Percentiles rank a stretch among this genome's conserved stretches.
These are phyloP conservation scores for Poeciliopsis turrubarensis DNA, from an alignment of 2,113 vertebrate species.

Conservation along the genomic window DNA sequence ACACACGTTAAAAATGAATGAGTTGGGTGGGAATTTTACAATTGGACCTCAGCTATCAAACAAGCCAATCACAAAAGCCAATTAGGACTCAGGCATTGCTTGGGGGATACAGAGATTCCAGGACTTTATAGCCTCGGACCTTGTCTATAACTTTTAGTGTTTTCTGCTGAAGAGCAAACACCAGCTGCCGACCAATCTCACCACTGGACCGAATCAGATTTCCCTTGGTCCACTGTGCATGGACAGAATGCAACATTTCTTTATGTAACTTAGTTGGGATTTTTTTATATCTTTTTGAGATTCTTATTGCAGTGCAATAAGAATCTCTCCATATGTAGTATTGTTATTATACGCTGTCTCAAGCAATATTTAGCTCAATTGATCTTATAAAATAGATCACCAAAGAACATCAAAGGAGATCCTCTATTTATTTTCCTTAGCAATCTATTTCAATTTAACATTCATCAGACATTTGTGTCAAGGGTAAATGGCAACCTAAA, in stretches of 20 bases:
- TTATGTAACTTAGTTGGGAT: slow-evolving; percentile 42
- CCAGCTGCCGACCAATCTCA: slow-evolving; percentile 70
- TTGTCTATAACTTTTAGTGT: slow-evolving; percentile 61
- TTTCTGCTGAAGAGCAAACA: slow-evolving; percentile 66
- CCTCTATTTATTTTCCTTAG: not conserved
- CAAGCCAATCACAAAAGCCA: slow-evolving; percentile 83
- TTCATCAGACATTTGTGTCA: not conserved
- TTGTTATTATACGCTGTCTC: not conserved
- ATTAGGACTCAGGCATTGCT: slow-evolving; percentile 75
- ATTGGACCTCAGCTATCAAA: slow-evolving; percentile 71
- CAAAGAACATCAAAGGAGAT: not conserved
- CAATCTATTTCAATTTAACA: not conserved
- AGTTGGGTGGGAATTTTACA: slow-evolving; percentile 74
- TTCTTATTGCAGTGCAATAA: not conserved
- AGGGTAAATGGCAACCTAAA: not conserved
- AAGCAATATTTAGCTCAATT: not conserved
- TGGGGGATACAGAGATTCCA: slow-evolving; percentile 72
- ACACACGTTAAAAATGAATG: slow-evolving; percentile 72
- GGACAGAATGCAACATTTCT: slow-evolving; percentile 71
- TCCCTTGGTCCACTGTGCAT: slow-evolving; percentile 68
- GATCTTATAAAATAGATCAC: not conserved
- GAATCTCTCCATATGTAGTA: not conserved
- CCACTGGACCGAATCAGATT: slow-evolving; percentile 70
- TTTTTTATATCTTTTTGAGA: slow-evolving; percentile 56
- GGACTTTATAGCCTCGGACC: slow-evolving; percentile 53